Percentiles rank a stretch among this genome's conserved stretches.
Conservation (phyloP, 2,888 invertebrate genomes). For the Ichneumon xanthorius region DNA sequence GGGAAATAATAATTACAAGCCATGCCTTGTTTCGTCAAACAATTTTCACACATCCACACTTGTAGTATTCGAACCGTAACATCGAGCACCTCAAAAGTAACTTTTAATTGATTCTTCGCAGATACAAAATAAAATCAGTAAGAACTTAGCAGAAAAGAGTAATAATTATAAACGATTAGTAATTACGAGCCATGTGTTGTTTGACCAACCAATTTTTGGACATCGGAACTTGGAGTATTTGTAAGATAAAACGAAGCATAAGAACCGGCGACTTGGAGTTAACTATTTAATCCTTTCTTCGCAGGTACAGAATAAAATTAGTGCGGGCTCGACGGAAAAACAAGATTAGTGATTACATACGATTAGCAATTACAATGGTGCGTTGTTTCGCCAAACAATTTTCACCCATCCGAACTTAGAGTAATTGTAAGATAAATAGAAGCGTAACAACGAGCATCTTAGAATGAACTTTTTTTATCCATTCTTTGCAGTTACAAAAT, state of each 20-base stretch:
- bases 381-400: not conserved
- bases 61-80: not conserved
- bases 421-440: not conserved
- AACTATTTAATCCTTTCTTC: not conserved
- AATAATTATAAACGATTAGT: not conserved
- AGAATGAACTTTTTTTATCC: not conserved
- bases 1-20: constrained; percentile 1
- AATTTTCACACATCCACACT: not conserved
- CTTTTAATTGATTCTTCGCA: not conserved
- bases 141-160: not conserved
- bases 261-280: not conserved
- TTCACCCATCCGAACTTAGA: not conserved
- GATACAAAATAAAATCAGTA: not conserved
- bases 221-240: not conserved
- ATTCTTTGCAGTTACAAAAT: not conserved
- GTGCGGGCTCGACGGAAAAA: not conserved
- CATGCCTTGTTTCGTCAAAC: constrained; percentile 7
- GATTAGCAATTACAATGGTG: not conserved
- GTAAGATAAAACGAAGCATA: not conserved
- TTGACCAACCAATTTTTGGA: not conserved
- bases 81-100: not conserved
- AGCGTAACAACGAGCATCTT: too few species aligned
- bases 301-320: not conserved
- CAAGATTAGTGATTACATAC: not conserved
- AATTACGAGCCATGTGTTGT: not conserved